These are phyloP conservation scores for Hydrocynus forskahlii DNA, from an alignment of 2,797 vertebrate genomes.

Conservation along the genomic window DNA sequence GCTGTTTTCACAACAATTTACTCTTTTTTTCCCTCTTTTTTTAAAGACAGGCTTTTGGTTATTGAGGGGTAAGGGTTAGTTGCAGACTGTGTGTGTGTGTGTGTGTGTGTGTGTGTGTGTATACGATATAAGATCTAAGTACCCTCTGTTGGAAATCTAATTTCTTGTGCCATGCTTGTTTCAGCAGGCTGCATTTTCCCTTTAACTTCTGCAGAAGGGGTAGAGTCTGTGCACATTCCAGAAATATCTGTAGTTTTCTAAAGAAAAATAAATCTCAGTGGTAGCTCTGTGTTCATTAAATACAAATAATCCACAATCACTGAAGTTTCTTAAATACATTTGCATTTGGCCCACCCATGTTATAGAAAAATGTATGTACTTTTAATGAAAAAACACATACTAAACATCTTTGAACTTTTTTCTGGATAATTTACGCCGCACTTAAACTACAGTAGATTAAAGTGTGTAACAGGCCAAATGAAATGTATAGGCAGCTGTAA, in stretches of 20 bases:
- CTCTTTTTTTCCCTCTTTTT: too few species aligned
- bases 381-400: too few species aligned
- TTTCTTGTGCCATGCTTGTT: slow-evolving; percentile 42
- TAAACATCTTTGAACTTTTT: too few species aligned
- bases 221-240: slow-evolving; percentile 60
- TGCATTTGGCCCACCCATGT: neutral
- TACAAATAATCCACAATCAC: neutral
- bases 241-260: slow-evolving; percentile 63
- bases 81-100: neutral
- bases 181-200: slow-evolving; percentile 40
- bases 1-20: too few species aligned
- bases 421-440: too few species aligned
- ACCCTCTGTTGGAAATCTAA: slow-evolving; percentile 38
- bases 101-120: slow-evolving; percentile 3
- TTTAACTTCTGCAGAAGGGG: slow-evolving; percentile 34
- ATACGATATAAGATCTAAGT: neutral
- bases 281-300: slow-evolving; percentile 16
- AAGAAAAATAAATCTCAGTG: slow-evolving; percentile 42
- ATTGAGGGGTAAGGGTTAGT: too few species aligned
- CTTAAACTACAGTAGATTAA: too few species aligned
- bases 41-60: too few species aligned
- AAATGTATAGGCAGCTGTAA: too few species aligned
- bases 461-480: too few species aligned
- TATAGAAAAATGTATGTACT: too few species aligned
- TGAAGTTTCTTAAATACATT: neutral